Evolutionary conservation across 2,888 invertebrate genomes (phyloP).

Genomic region (Diploptera punctata): DNA sequence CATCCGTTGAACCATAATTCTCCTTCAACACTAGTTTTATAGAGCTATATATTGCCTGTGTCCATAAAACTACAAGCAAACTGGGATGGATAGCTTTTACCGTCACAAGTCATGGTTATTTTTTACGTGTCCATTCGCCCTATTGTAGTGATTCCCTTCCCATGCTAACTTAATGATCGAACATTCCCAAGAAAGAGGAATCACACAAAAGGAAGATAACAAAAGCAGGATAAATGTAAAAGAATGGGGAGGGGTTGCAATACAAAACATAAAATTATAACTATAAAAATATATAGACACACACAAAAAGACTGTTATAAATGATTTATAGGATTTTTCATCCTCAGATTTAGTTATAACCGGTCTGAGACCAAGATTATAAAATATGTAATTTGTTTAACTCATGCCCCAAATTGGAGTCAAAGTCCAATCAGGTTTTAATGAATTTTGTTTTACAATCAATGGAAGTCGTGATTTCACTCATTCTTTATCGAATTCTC

Average conservation of each 20-base stretch:
- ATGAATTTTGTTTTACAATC: no score
- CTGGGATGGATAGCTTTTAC: conserved; percentile 11
- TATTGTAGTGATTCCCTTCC: background rate
- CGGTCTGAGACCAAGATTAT: no score
- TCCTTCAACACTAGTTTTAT: conserved; percentile 15
- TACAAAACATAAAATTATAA: background rate
- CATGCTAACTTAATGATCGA: background rate
- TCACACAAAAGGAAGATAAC: background rate
- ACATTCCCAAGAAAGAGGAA: background rate
- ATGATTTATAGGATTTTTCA: no score
- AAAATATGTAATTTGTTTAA: no score
- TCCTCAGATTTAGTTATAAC: no score
- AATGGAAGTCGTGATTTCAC: no score
- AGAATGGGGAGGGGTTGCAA: no score
- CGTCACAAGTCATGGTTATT: conserved; percentile 2
- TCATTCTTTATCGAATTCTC: no score
- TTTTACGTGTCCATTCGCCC: background rate
- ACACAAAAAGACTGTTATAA: no score
- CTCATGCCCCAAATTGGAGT: no score
- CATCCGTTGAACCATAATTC: background rate
- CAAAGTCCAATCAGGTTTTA: no score
- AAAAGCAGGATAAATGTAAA: background rate
- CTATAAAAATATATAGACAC: no score
- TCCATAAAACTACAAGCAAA: conserved; percentile 16
- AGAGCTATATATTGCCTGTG: conserved; percentile 2